Evolutionary conservation across 2,113 vertebrate genomes (phyloP).

Genomic region (Anoplopoma fimbria): DNA sequence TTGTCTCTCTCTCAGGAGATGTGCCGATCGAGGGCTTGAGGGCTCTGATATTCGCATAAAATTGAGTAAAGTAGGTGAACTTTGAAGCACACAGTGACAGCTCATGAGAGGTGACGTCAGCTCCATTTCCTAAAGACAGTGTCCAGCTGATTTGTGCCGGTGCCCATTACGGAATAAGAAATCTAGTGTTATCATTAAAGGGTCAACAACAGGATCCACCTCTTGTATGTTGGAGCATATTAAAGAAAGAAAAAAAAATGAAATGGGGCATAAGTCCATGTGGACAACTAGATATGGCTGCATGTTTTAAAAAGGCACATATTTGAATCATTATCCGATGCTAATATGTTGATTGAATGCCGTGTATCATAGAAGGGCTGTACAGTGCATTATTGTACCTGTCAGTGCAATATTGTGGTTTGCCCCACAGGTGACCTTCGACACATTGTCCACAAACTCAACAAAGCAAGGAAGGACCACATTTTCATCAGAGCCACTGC

Average conservation of each 20-base stretch:
- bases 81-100: slow-evolving; percentile 83
- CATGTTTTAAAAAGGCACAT: neutral
- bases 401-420: slow-evolving; percentile 70
- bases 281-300: neutral
- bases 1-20: slow-evolving; percentile 73
- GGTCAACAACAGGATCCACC: neutral
- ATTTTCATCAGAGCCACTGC: slow-evolving; percentile 64
- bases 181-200: neutral
- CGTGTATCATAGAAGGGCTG: neutral
- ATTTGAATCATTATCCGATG: neutral
- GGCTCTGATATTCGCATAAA: slow-evolving; percentile 91
- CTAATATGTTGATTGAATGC: neutral
- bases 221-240: neutral
- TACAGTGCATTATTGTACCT: slow-evolving; percentile 54
- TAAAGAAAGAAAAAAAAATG: neutral
- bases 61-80: slow-evolving; percentile 91
- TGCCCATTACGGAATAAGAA: neutral
- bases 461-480: slow-evolving; percentile 57
- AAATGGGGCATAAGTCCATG: neutral
- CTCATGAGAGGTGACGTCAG: slow-evolving; percentile 51
- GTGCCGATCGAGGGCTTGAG: slow-evolving; percentile 71
- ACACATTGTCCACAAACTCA: slow-evolving; percentile 57
- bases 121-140: slow-evolving; percentile 18
- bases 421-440: slow-evolving; percentile 69
- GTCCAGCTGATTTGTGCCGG: slow-evolving; percentile 11